A percentile compares a stretch with the other conserved stretches of the same genome.
Evolutionary conservation across 2,113 vertebrate genomes (phyloP).

Genomic region (Sinocyclocheilus maitianheensis): DNA sequence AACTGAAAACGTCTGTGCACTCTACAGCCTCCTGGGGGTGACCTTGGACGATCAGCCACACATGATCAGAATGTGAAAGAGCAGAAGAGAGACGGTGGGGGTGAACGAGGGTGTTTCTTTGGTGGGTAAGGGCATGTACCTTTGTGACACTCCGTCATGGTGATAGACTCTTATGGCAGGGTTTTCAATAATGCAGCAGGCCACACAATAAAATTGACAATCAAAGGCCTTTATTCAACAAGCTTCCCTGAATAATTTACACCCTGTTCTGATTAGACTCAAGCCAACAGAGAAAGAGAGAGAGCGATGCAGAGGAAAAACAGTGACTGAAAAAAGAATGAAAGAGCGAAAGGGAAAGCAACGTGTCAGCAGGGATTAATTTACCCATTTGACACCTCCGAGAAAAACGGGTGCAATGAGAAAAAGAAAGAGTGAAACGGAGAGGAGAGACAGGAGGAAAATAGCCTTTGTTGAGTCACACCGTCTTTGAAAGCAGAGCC

Average conservation of each 20-base stretch:
- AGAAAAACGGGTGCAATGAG: neutral
- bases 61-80: constrained; percentile 16
- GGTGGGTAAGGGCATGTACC: constrained; percentile 54
- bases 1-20: neutral
- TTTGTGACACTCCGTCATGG: constrained; percentile 58
- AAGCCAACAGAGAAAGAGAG: neutral
- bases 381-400: neutral
- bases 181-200: constrained; percentile 74
- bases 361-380: neutral
- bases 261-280: constrained; percentile 72
- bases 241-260: constrained; percentile 76
- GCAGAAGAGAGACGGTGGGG: constrained; percentile 18
- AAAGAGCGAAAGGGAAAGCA: constrained; percentile 29
- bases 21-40: neutral
- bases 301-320: neutral
- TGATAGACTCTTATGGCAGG: constrained; percentile 60
- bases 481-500: constrained; percentile 42
- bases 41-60: constrained; percentile 41
- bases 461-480: constrained; percentile 53
- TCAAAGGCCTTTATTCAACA: constrained; percentile 69
- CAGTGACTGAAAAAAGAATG: neutral
- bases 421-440: constrained; percentile 40
- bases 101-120: constrained; percentile 49
- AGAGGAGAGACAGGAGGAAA: neutral
- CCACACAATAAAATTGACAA: constrained; percentile 74